Base-by-base conservation (phyloP, 2,113 vertebrate species). In the Conger conger region DNA sequence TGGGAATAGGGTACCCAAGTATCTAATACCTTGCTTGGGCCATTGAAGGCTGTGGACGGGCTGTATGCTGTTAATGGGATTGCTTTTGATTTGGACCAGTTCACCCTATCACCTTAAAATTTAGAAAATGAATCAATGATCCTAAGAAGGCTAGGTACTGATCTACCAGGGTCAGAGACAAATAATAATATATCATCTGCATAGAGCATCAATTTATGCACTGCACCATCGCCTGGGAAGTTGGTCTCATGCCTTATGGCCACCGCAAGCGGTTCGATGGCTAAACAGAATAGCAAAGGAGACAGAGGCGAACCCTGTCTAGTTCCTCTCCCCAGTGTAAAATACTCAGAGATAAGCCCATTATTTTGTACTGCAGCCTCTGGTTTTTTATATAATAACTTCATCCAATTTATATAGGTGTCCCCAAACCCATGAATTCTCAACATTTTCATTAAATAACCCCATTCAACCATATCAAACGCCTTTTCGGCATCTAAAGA, bases 401-500 rank as follows among this genome's bases (percentile, higher is more conserved):
- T 11, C 57, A 84, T 84, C 86, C 86, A 82, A 9, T 36, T 82
- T 60, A 78, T 63, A 78, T 84, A 84, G 7, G 27, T 87, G 30
- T 13, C 79, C 6, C 79, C 83, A 77, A 87, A 77, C n/a, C n/a
- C 86, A 60, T 81, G 38, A 2, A 35, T 5, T 30, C 54, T 36
- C 42, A 81, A n/a, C 54, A 82, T 84, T 84, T 87, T 84, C 3
- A 81, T 84, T 27, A 83, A 35, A 68, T 77, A 82, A 1, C 33
- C n/a, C n/a, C 53, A 73, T 83, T 83, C 80, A 8, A 83, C 76
- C 36, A 45, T 81, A 54, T 84, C 82, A 50, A 86, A 86, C 8
- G 86, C 78, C 68, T 87, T 87, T 84, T 84, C 35, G 27, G 33
- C 79, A 76, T 87, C 68, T 13, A 87, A 57, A 38, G 82, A 87